Conservation (phyloP, 2,888 invertebrate genomes). For the Acanthacorydalis orientalis region DNA sequence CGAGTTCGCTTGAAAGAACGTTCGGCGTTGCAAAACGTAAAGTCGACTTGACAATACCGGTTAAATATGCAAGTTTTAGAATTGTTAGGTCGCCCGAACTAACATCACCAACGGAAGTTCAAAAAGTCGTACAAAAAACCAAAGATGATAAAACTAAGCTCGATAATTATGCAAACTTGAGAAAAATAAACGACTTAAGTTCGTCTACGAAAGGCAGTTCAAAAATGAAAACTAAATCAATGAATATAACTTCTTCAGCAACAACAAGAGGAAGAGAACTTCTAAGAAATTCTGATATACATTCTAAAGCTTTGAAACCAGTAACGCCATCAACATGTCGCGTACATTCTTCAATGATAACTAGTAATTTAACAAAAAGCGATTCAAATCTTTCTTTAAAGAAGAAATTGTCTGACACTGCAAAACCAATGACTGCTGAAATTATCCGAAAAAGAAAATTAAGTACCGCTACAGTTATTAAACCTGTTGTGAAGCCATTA, state of each 20-base stretch:
- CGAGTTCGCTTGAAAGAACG: slow-evolving; percentile 36
- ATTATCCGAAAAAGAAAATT: neutral
- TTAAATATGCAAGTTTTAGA: slow-evolving; percentile 9
- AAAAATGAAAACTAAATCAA: neutral
- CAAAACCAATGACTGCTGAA: slow-evolving; percentile 5
- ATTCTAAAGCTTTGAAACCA: slow-evolving; percentile 5
- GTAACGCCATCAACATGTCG: neutral
- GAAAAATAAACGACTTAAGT: neutral
- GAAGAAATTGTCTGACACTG: neutral
- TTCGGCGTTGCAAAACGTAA: slow-evolving; percentile 36
- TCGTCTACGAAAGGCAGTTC: neutral
- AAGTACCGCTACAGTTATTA: neutral
- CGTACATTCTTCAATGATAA: neutral
- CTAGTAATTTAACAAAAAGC: neutral
- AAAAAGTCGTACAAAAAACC: slow-evolving; percentile 26
- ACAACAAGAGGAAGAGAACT: slow-evolving; percentile 12
- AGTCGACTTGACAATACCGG: slow-evolving; percentile 23
- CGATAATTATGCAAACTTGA: neutral
- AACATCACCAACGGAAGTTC: slow-evolving; percentile 39
- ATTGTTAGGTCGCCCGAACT: slow-evolving; percentile 34
- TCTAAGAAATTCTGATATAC: slow-evolving; percentile 10
- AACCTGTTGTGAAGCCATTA: slow-evolving; percentile 1
- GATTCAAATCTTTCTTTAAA: neutral
- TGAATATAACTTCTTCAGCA: neutral
- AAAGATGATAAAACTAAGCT: slow-evolving; percentile 18